Evolutionary conservation across 2,888 invertebrate genomes (phyloP).

Genomic region (Zygaena filipendulae): DNA sequence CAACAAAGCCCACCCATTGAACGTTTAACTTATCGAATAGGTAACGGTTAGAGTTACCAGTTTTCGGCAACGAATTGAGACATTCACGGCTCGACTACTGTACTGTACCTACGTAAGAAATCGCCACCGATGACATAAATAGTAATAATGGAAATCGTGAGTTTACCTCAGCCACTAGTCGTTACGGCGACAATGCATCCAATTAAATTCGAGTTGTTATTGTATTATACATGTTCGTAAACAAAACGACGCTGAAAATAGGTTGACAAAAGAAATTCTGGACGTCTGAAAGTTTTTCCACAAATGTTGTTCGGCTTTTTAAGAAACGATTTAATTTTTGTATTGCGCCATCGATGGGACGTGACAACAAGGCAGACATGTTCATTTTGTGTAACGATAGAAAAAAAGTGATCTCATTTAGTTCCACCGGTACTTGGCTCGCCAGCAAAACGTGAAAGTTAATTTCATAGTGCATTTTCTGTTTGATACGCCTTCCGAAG

Average conservation of each 20-base stretch:
- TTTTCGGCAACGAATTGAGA: conserved; percentile 48
- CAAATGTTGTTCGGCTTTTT: too few species aligned
- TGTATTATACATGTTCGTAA: too few species aligned
- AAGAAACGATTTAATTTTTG: conserved; percentile 31
- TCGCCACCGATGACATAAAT: conserved; percentile 36
- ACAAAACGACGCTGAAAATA: too few species aligned
- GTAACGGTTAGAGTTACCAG: too few species aligned
- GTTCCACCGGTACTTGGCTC: conserved; percentile 32
- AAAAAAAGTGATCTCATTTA: conserved; percentile 61
- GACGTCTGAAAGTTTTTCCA: too few species aligned
- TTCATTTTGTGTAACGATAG: conserved; percentile 3
- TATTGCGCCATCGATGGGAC: conserved; percentile 38
- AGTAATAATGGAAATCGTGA: conserved; percentile 52
- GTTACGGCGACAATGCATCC: too few species aligned
- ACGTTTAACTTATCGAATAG: conserved; percentile 43
- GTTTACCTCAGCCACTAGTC: too few species aligned
- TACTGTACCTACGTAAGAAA: conserved; percentile 35
- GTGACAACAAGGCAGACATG: conserved; percentile 27
- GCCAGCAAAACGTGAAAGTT: conserved; percentile 57
- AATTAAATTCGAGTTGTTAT: too few species aligned
- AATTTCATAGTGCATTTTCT: conserved; percentile 63
- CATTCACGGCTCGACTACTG: conserved; percentile 46
- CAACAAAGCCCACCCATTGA: conserved; percentile 39
- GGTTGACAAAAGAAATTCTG: too few species aligned
- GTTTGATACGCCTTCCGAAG: conserved; percentile 48